Evolutionary conservation across 2,113 vertebrate species (phyloP).

Genomic region (Carassius gibelio): DNA sequence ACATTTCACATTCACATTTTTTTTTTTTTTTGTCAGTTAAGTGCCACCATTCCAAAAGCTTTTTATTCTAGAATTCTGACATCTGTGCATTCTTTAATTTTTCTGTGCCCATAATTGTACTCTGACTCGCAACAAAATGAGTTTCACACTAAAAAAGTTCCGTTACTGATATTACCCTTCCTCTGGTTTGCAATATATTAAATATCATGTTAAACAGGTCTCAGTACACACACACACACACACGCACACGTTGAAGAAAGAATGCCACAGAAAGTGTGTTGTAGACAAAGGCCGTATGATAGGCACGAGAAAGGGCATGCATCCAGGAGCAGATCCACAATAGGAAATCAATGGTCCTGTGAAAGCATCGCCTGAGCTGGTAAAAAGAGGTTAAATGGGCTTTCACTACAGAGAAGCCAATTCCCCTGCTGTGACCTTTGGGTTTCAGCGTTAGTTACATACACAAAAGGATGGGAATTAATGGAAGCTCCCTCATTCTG

Average conservation of each 20-base stretch:
- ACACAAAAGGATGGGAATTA: slow-evolving; percentile 57
- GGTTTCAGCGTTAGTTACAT: slow-evolving; percentile 55
- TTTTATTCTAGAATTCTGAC: neutral
- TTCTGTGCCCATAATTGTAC: neutral
- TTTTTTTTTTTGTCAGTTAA: neutral
- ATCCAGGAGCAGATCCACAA: slow-evolving; percentile 43
- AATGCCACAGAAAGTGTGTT: slow-evolving; percentile 15
- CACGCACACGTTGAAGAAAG: neutral
- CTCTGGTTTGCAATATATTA: slow-evolving; percentile 22
- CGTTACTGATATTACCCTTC: slow-evolving; percentile 33
- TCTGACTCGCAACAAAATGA: neutral
- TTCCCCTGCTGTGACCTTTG: slow-evolving; percentile 52
- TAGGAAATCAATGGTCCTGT: slow-evolving; percentile 58
- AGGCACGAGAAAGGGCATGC: slow-evolving; percentile 43
- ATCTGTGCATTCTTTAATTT: neutral
- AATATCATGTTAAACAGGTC: slow-evolving; percentile 31
- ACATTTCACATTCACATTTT: neutral
- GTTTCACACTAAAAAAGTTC: neutral
- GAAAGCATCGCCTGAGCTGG: slow-evolving; percentile 51
- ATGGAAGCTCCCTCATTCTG: slow-evolving; percentile 42
- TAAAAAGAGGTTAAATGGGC: slow-evolving; percentile 60
- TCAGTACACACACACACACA: neutral
- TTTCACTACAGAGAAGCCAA: slow-evolving; percentile 51
- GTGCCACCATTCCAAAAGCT: neutral
- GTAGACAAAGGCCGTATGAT: slow-evolving; percentile 28